A percentile compares a stretch with the other conserved stretches of the same genome.
Evolutionary conservation across 2,888 invertebrate species (phyloP).

Genomic region (Drosophila rellima): DNA sequence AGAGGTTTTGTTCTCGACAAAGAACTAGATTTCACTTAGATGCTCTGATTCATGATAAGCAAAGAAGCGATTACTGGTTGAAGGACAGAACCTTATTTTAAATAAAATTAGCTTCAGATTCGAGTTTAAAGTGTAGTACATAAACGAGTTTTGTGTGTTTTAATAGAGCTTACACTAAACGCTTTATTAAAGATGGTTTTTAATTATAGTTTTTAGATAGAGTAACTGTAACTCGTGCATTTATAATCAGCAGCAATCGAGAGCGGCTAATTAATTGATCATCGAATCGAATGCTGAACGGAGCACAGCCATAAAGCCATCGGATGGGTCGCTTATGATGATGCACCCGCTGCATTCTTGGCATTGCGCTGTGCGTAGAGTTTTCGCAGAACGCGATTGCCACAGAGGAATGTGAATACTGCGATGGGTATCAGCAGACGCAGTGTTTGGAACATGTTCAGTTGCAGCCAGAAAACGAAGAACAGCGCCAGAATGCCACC

Average conservation of each 20-base stretch:
- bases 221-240: conserved; percentile 47
- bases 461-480: conserved; percentile 95
- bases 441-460: conserved; percentile 98
- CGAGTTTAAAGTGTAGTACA: not conserved
- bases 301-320: conserved; percentile 56
- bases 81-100: too few species aligned
- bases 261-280: conserved; percentile 31
- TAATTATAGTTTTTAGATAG: conserved; percentile 39
- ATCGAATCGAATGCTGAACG: conserved; percentile 41
- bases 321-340: conserved; percentile 35
- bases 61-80: too few species aligned
- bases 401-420: conserved; percentile 95
- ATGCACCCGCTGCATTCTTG: conserved; percentile 54
- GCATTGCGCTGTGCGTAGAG: conserved; percentile 86
- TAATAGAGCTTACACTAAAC: conserved; percentile 74
- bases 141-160: conserved; percentile 22
- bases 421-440: conserved; percentile 95
- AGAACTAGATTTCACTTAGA: not conserved
- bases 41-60: too few species aligned
- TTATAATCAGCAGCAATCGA: conserved; percentile 36
- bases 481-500: conserved; percentile 96
- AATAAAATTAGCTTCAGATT: too few species aligned
- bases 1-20: not conserved
- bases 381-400: conserved; percentile 94
- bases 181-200: conserved; percentile 68